Percentiles rank a stretch among this genome's conserved stretches.
phyloP scores from a whole-genome alignment of 2,113 vertebrate genomes.

The Pagrus major region DNA sequence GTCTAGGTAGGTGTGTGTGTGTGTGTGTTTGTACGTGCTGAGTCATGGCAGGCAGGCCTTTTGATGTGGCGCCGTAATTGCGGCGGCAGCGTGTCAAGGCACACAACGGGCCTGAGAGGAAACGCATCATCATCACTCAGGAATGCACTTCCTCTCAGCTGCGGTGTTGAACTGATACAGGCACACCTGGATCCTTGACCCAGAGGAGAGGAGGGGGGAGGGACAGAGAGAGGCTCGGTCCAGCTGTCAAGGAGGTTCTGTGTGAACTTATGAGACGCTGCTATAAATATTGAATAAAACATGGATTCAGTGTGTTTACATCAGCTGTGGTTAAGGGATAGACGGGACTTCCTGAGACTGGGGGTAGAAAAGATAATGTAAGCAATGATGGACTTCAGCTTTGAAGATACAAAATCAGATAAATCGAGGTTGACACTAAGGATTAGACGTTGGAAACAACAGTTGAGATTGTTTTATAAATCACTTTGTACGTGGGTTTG shows the following conservation, averaged over 20 bases:
- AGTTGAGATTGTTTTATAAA: no score
- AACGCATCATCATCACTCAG: constrained; percentile 77
- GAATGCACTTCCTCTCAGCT: constrained; percentile 77
- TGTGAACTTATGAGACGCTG: background rate
- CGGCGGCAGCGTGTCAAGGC: constrained; percentile 71
- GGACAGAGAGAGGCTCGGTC: background rate
- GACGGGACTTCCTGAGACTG: background rate
- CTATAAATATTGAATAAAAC: constrained; percentile 3
- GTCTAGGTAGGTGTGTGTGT: constrained; percentile 27
- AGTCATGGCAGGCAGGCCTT: constrained; percentile 72
- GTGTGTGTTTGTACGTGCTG: constrained; percentile 27
- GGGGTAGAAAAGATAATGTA: background rate
- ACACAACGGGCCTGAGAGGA: constrained; percentile 60
- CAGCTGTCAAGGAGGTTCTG: constrained; percentile 34
- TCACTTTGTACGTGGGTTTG: no score
- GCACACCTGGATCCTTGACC: constrained; percentile 73
- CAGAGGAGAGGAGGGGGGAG: background rate
- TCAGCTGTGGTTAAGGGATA: background rate
- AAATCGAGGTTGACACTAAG: no score
- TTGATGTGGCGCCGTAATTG: constrained; percentile 74
- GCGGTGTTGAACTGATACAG: constrained; percentile 30
- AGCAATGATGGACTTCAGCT: no score
- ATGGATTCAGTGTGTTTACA: background rate
- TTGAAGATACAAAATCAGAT: no score
- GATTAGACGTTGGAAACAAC: no score